A percentile compares a stretch with the other conserved stretches of the same genome.
These are phyloP conservation scores for Petrocephalus zakoni DNA, from an alignment of 2,113 vertebrate species.

Conservation along the genomic window DNA sequence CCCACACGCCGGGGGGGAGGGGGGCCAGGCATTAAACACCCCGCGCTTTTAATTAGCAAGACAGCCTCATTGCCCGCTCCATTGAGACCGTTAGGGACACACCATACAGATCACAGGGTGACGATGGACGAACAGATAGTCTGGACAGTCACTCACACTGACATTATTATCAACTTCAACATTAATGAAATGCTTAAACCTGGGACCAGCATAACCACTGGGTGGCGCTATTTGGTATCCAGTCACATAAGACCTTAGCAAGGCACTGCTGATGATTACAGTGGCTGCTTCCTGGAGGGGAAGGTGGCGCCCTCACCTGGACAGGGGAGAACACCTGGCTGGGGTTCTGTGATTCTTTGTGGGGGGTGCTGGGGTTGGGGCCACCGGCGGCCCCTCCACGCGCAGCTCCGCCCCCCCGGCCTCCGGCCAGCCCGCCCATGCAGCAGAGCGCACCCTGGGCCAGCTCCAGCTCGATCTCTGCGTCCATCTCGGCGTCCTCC, in stretches of 20 bases:
- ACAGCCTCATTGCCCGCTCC: neutral
- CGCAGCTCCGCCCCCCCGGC: constrained; percentile 35
- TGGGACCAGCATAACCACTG: neutral
- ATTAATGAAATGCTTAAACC: neutral
- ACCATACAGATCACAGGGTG: neutral
- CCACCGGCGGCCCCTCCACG: constrained; percentile 4
- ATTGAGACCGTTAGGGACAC: neutral
- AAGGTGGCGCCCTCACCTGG: constrained; percentile 66
- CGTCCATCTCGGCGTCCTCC: constrained; percentile 97
- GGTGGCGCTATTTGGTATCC: neutral
- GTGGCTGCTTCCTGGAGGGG: neutral
- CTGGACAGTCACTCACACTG: neutral
- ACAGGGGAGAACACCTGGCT: constrained; percentile 79
- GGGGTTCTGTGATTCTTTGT: constrained; percentile 48
- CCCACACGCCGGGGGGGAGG: no score
- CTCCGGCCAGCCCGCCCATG: constrained; percentile 59
- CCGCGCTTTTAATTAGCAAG: neutral
- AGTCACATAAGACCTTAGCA: neutral
- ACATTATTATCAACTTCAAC: neutral
- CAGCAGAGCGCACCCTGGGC: constrained; percentile 77
- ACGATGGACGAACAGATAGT: neutral
- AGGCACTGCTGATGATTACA: neutral
- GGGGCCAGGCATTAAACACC: neutral
- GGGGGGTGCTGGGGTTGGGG: constrained; percentile 28
- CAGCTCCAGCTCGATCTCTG: constrained; percentile 92